Conservation (phyloP, 2,113 vertebrate genomes). For the Toxotes chatareus region DNA sequence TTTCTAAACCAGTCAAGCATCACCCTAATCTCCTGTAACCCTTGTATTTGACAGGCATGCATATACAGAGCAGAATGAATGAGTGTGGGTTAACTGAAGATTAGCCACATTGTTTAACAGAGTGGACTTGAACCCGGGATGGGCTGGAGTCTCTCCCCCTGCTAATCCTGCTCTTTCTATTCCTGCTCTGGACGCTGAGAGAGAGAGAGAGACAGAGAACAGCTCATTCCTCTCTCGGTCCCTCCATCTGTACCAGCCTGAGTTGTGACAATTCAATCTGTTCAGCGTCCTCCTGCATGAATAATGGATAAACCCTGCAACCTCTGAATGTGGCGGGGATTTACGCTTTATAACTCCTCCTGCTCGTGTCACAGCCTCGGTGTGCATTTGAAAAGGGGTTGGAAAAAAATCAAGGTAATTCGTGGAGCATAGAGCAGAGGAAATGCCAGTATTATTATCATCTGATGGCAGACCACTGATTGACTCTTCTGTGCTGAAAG, state of each 20-base stretch:
- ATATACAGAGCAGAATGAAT: neutral
- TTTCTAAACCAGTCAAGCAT: slow-evolving; percentile 35
- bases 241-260: slow-evolving; percentile 34
- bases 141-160: neutral
- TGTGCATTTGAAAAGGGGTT: slow-evolving; percentile 43
- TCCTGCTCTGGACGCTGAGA: slow-evolving; percentile 14
- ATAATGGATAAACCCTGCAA: slow-evolving; percentile 71
- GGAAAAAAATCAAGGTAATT: slow-evolving; percentile 59
- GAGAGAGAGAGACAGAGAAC: slow-evolving; percentile 1
- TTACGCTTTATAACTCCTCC: slow-evolving; percentile 51
- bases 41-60: slow-evolving; percentile 10
- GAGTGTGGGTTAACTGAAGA: slow-evolving; percentile 39
- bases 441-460: slow-evolving; percentile 61
- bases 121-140: slow-evolving; percentile 39
- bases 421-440: slow-evolving; percentile 49
- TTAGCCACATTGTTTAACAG: slow-evolving; percentile 38
- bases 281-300: slow-evolving; percentile 60
- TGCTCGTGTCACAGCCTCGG: slow-evolving; percentile 54
- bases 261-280: slow-evolving; percentile 72
- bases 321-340: slow-evolving; percentile 52
- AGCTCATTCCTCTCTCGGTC: slow-evolving; percentile 39
- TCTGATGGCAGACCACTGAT: slow-evolving; percentile 51
- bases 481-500: slow-evolving; percentile 55
- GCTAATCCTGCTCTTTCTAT: slow-evolving; percentile 33
- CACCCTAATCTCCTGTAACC: slow-evolving; percentile 38